These are phyloP conservation scores for Paradisaea rubra DNA, from an alignment of 2,113 vertebrate species.

Conservation along the genomic window DNA sequence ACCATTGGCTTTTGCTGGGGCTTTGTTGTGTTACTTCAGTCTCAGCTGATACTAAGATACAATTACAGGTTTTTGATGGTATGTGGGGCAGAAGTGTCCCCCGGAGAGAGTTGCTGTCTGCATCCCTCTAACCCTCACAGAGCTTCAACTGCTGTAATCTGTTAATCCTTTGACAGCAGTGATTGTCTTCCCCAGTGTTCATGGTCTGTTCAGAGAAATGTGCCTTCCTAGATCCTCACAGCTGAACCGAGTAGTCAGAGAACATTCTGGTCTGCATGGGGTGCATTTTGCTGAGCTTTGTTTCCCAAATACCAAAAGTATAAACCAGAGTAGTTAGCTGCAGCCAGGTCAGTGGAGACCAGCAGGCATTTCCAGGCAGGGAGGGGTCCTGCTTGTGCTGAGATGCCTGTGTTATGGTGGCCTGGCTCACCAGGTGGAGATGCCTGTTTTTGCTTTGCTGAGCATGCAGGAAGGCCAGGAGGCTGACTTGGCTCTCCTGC, in stretches of 20 bases:
- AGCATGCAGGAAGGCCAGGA: not conserved
- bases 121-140: not conserved
- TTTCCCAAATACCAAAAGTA: not conserved
- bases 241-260: not conserved
- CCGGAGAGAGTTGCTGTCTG: not conserved
- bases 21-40: not conserved
- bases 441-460: not conserved
- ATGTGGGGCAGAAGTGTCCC: not conserved
- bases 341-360: not conserved
- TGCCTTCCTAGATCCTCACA: not conserved
- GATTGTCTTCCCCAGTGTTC: not conserved
- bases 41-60: not conserved
- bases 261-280: not conserved
- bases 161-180: not conserved
- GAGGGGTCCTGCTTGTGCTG: not conserved
- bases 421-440: not conserved
- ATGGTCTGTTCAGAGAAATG: fast-evolving
- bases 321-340: not conserved
- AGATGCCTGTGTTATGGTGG: fast-evolving
- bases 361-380: not conserved
- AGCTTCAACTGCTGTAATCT: not conserved
- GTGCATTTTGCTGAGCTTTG: not conserved
- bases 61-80: not conserved
- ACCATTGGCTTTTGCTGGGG: not conserved
- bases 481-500: not conserved